Conservation (phyloP, 1,140 invertebrate genomes). For the Steinernema feltiae region DNA sequence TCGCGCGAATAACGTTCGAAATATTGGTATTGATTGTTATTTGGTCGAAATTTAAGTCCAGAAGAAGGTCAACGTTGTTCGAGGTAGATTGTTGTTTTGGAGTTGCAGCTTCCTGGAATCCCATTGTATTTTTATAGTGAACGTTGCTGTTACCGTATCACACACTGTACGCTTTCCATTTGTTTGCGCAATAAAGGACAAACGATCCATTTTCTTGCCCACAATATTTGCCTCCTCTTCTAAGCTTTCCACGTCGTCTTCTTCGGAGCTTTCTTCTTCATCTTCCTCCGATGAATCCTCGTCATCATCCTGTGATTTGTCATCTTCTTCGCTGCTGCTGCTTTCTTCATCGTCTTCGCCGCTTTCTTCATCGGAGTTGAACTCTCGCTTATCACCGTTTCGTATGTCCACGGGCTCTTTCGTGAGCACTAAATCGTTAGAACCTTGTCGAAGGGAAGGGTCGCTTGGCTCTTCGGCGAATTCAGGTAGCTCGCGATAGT, state of each 20-base stretch:
- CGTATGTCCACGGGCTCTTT: neutral
- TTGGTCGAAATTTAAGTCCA: neutral
- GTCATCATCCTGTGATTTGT: neutral
- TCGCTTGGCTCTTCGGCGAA: conserved; percentile 76
- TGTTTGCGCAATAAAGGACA: neutral
- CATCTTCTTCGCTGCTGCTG: neutral
- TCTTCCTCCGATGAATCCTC: neutral
- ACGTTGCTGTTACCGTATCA: no score
- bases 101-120: no score
- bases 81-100: no score
- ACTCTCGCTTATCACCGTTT: neutral
- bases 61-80: neutral
- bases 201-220: neutral
- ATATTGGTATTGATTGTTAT: neutral
- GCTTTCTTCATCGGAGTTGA: neutral
- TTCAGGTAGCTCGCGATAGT: conserved; percentile 79
- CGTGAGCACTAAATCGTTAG: conserved; percentile 51
- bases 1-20: neutral
- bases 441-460: conserved; percentile 70
- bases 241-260: neutral
- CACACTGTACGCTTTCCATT: conserved; percentile 3
- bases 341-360: neutral
- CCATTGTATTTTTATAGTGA: no score
- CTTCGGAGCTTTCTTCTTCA: neutral
- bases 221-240: neutral